These are phyloP conservation scores for Ditula angustiorana DNA, from an alignment of 2,888 invertebrate genomes.

Conservation along the genomic window DNA sequence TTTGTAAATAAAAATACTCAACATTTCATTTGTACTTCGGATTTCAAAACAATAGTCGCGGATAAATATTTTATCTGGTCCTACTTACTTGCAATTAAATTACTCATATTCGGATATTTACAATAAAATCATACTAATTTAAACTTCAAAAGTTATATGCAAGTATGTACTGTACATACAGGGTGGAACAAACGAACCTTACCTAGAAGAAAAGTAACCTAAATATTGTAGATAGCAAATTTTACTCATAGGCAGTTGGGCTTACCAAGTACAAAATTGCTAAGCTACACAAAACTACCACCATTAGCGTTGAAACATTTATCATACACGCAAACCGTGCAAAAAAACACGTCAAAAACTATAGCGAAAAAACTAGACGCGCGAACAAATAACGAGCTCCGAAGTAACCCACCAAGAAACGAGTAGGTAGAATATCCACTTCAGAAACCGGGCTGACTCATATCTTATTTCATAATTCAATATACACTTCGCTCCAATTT, in stretches of 20 bases:
- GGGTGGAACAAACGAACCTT: background rate
- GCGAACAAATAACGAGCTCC: slow-evolving; percentile 39
- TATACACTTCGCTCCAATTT: slow-evolving; percentile 64
- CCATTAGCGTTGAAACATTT: background rate
- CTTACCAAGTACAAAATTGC: background rate
- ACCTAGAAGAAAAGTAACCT: too few species aligned
- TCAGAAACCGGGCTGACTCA: slow-evolving; percentile 54
- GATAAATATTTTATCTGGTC: too few species aligned
- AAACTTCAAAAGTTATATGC: too few species aligned
- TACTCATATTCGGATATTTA: too few species aligned
- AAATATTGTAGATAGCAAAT: too few species aligned
- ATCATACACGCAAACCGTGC: slow-evolving; percentile 25
- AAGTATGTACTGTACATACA: too few species aligned
- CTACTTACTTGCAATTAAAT: too few species aligned
- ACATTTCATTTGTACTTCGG: too few species aligned
- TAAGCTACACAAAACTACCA: background rate
- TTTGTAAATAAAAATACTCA: background rate
- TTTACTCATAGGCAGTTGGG: background rate
- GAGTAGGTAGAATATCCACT: slow-evolving; percentile 36
- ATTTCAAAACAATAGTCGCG: too few species aligned
- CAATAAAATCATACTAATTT: too few species aligned
- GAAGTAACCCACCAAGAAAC: slow-evolving; percentile 22
- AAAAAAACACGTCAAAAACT: slow-evolving; percentile 37
- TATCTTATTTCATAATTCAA: slow-evolving; percentile 81
- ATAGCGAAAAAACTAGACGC: slow-evolving; percentile 21